Conservation (phyloP, 2,888 invertebrate species). For the Cataglyphis livida region DNA sequence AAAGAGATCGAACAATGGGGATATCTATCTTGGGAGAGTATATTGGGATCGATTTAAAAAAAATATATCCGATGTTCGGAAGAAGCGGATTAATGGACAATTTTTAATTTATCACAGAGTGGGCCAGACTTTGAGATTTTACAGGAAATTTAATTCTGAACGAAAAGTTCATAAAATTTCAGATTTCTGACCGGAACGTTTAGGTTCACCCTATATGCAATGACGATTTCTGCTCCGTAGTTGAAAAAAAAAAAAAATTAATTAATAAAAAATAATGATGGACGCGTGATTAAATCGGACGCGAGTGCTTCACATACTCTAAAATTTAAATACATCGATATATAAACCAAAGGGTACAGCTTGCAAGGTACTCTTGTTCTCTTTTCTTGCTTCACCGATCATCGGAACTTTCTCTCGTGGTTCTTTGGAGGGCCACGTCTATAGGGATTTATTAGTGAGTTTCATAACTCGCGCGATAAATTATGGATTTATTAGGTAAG, state of each 20-base stretch:
- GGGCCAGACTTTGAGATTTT: too few species aligned
- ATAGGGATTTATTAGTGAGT: constrained; percentile 70
- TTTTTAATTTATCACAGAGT: background rate
- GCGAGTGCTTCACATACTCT: background rate
- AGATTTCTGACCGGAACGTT: too few species aligned
- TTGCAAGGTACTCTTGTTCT: constrained; percentile 1
- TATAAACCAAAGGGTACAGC: background rate
- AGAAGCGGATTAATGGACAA: background rate
- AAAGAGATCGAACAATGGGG: constrained; percentile 51
- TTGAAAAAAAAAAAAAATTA: background rate
- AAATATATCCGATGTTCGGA: background rate
- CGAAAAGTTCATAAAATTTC: too few species aligned
- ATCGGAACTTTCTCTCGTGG: constrained; percentile 53
- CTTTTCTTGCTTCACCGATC: constrained; percentile 32
- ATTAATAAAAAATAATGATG: background rate
- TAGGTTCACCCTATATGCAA: background rate
- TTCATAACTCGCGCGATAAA: constrained; percentile 71
- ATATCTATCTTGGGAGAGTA: background rate
- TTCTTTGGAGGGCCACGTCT: constrained; percentile 47
- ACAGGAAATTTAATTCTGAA: too few species aligned
- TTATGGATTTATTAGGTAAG: constrained; percentile 68
- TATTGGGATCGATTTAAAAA: background rate
- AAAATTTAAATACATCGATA: background rate
- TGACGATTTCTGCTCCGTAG: background rate
- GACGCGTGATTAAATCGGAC: constrained; percentile 5